phyloP scores from a whole-genome alignment of 2,113 vertebrate species.

The Prunella himalayana region DNA sequence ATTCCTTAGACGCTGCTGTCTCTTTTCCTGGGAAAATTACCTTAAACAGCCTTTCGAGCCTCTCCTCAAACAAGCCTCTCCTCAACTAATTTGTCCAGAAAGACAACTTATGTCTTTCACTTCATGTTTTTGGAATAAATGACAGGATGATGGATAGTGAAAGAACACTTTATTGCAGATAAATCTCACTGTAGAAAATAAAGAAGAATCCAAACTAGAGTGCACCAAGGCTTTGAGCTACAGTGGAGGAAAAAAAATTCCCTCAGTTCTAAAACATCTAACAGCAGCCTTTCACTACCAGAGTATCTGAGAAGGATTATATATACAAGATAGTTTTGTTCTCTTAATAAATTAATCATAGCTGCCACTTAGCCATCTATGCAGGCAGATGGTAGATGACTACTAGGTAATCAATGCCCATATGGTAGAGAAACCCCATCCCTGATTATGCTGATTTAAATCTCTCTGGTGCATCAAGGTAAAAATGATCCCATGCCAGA shows the following conservation, averaged over 20 bases:
- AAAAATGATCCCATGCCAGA: neutral
- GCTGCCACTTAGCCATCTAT: neutral
- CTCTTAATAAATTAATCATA: neutral
- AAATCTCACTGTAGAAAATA: neutral
- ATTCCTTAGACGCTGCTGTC: neutral
- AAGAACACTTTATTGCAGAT: neutral
- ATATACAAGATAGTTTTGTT: neutral
- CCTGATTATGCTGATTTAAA: neutral
- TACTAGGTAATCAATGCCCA: neutral
- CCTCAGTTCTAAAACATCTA: neutral
- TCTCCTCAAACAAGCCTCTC: neutral
- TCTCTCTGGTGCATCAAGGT: neutral
- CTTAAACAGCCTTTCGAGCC: neutral
- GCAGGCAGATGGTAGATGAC: neutral
- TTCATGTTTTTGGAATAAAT: neutral
- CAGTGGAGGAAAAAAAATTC: fast-evolving
- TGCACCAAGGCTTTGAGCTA: neutral
- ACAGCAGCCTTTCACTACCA: neutral
- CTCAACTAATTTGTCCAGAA: neutral
- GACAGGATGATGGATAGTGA: neutral
- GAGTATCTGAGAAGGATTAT: neutral
- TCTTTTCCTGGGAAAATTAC: neutral
- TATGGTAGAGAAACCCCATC: neutral
- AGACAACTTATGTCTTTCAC: neutral
- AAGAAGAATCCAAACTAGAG: neutral